Evolutionary conservation across 2,888 invertebrate genomes (phyloP), one percentile per base, ranked within the genome.

Genomic region (Scotopteryx bipunctaria): DNA sequence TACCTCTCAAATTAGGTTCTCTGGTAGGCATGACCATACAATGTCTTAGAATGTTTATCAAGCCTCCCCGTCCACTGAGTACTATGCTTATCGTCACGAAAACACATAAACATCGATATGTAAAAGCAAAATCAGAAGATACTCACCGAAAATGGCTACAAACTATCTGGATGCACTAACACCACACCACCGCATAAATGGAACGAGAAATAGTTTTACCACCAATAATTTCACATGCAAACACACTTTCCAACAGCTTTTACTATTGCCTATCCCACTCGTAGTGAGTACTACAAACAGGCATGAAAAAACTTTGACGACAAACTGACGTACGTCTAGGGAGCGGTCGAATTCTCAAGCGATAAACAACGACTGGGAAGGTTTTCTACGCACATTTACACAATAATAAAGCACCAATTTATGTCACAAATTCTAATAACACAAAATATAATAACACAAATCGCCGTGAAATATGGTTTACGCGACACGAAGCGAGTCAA

Each of bases 171-270:
- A 77, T 71, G 70, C 77, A 81, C 71, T 64, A 71, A 71, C 76
- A 73, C 70, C 67, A 76, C 75, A 73, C 77, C 76, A 78, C 71
- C 76, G 79, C 72, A 65, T 81, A 76, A 74, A 84, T 79, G 67
- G 80, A 81, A 83, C 84, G 85, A 83, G 83, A 73, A 86, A 86
- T 76, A 81, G 78, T 85, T 86, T 84, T 85, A 85, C 83, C 79
- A 74, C 75, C 67, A 79, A 74, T 73, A 76, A 76, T 81, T 85
- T 82, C 83, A 78, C 73, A 74, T 81, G 78, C 74, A 78, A 81
- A 81, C 81, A 77, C 87, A 88, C 89, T 89, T 89, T 89, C 89
- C 86, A 88, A 88, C 81, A 86, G 87, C 89, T 88, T 88, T 86
- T 88, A 89, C 86, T 88, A 88, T 80, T 81, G 74, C 80, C 81